phyloP scores from a whole-genome alignment of 2,113 vertebrate species.

The Myotis brandtii region DNA sequence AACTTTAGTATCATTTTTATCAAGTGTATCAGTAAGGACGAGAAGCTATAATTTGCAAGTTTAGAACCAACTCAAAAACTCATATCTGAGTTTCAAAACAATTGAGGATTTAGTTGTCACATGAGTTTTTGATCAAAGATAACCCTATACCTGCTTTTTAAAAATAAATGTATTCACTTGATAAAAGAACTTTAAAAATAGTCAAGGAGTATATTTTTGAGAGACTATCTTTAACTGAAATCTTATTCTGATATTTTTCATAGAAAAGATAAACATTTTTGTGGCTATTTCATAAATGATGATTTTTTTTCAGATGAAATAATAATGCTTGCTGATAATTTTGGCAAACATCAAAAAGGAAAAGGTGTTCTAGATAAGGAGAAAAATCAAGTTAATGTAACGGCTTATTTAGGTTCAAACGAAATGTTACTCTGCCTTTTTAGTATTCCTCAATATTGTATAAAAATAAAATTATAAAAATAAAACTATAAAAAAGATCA shows the following conservation, averaged over 20 bases:
- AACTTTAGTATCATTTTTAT: neutral
- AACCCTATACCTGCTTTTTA: conserved; percentile 35
- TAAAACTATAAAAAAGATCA: neutral
- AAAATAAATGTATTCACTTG: conserved; percentile 46
- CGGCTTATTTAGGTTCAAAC: conserved; percentile 17
- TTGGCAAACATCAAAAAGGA: conserved; percentile 1
- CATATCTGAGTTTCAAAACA: conserved; percentile 22
- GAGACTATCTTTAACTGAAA: conserved; percentile 1
- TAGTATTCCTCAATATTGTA: neutral
- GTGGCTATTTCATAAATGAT: conserved; percentile 37
- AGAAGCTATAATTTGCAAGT: neutral
- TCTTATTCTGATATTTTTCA: conserved; percentile 49
- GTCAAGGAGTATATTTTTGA: conserved; percentile 45
- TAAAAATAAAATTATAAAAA: neutral
- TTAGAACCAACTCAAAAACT: neutral
- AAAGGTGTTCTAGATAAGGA: neutral
- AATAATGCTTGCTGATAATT: conserved; percentile 28
- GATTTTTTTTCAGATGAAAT: conserved; percentile 57
- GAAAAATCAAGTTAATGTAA: conserved; percentile 31
- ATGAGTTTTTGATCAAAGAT: conserved; percentile 31
- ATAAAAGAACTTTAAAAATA: conserved; percentile 48
- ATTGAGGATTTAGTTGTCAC: neutral
- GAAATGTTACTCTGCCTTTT: conserved; percentile 13
- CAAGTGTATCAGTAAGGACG: neutral
- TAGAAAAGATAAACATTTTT: conserved; percentile 19